These are phyloP conservation scores for Rhagoletis pomonella DNA, from an alignment of 1,140 invertebrate species.

Conservation along the genomic window DNA sequence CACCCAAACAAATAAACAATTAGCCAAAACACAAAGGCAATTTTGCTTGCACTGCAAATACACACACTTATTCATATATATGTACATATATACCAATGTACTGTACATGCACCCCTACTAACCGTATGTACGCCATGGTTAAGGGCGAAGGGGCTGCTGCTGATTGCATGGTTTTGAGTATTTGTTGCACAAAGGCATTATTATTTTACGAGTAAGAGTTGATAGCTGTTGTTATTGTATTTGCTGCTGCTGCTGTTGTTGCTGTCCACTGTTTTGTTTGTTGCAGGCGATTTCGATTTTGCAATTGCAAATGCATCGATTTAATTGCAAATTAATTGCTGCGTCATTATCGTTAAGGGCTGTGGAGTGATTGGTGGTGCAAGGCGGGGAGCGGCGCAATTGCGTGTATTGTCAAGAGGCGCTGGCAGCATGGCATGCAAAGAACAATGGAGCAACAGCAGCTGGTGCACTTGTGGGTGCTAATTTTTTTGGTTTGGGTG, in stretches of 20 bases:
- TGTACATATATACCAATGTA: background rate
- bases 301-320: slow-evolving; percentile 62
- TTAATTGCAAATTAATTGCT: slow-evolving; percentile 74
- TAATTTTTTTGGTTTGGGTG: background rate
- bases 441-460: slow-evolving; percentile 15
- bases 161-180: background rate
- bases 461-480: background rate
- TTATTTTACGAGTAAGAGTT: slow-evolving; percentile 9
- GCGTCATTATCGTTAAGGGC: slow-evolving; percentile 65
- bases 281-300: slow-evolving; percentile 46
- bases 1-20: background rate
- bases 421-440: background rate
- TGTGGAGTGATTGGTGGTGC: slow-evolving; percentile 49
- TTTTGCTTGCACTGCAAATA: background rate
- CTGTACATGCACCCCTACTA: background rate
- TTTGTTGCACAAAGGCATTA: slow-evolving; percentile 42
- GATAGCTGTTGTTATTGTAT: background rate
- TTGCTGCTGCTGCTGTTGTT: slow-evolving; percentile 30
- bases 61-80: background rate
- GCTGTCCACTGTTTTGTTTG: slow-evolving; percentile 13
- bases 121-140: background rate
- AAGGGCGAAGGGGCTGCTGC: background rate
- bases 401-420: background rate
- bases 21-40: background rate
- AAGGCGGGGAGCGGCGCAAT: background rate